A percentile compares a stretch with the other conserved stretches of the same genome.
Evolutionary conservation across 2,888 invertebrate species (phyloP).

Genomic region (Euclidia mi): DNA sequence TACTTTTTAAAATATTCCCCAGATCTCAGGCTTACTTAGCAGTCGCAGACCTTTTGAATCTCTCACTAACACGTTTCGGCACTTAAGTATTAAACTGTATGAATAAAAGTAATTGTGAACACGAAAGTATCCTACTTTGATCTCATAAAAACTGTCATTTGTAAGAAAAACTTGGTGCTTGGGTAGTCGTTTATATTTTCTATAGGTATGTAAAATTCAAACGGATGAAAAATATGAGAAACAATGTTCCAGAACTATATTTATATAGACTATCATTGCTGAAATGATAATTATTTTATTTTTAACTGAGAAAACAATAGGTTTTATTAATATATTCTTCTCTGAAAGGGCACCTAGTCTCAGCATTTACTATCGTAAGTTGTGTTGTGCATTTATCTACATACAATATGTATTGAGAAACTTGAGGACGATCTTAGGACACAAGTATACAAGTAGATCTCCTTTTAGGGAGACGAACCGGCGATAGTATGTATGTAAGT

Average conservation of each 20-base stretch:
- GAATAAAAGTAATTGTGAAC: conserved; percentile 45
- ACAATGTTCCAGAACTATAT: conserved; percentile 21
- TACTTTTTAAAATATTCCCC: conserved; percentile 41
- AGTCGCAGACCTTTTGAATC: conserved; percentile 52
- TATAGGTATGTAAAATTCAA: conserved; percentile 41
- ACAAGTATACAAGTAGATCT: conserved; percentile 19
- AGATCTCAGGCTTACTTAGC: conserved; percentile 64
- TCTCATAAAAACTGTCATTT: conserved; percentile 73
- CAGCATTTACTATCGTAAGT: conserved; percentile 65
- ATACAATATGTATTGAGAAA: conserved; percentile 27
- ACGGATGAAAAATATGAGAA: conserved; percentile 27
- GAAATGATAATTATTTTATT: conserved; percentile 20
- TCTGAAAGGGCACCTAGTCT: conserved; percentile 60
- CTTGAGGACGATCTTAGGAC: conserved; percentile 22
- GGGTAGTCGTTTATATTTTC: conserved; percentile 67
- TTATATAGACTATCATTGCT: conserved; percentile 21
- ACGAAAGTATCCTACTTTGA: conserved; percentile 74
- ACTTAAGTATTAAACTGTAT: conserved; percentile 29
- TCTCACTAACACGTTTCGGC: conserved; percentile 35
- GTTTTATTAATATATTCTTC: conserved; percentile 21
- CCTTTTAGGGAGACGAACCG: conserved; percentile 26
- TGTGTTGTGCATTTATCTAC: conserved; percentile 44
- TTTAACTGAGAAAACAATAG: conserved; percentile 12
- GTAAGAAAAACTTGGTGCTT: conserved; percentile 73
- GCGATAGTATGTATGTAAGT: conserved; percentile 28